Percentiles rank a stretch among this genome's conserved stretches.
phyloP scores from a whole-genome alignment of 2,888 invertebrate species.

The Operophtera brumata region DNA sequence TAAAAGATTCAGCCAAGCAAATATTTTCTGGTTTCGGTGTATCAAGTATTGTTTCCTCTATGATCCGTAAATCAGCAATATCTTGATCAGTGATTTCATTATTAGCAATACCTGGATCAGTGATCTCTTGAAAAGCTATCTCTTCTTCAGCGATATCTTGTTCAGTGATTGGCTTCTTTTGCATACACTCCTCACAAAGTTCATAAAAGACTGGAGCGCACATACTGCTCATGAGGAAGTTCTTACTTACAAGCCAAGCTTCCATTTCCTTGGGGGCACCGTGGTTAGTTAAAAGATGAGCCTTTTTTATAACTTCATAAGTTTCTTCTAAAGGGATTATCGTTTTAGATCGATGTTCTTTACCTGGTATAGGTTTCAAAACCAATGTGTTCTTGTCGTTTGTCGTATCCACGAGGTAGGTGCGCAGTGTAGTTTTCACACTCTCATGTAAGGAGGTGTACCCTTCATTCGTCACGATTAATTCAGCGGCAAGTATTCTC shows the following conservation, averaged over 20 bases:
- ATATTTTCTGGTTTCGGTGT: background rate
- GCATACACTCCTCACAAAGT: conserved; percentile 6
- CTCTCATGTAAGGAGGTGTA: conserved; percentile 10
- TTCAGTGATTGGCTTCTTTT: background rate
- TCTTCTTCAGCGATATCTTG: background rate
- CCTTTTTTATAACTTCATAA: conserved; percentile 2
- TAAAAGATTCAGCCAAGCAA: background rate
- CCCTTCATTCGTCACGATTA: background rate
- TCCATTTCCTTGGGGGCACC: conserved; percentile 12
- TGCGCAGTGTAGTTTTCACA: conserved; percentile 8
- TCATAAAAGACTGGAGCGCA: conserved; percentile 5
- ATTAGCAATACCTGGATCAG: too few relatives aligned
- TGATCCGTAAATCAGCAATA: too few relatives aligned
- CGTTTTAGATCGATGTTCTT: conserved; percentile 4
- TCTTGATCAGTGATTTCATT: too few relatives aligned
- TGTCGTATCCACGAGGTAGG: conserved; percentile 2
- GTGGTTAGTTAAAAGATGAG: conserved; percentile 17
- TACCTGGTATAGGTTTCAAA: conserved; percentile 9
- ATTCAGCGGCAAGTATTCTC: conserved; percentile 10
- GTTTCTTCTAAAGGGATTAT: conserved; percentile 20
- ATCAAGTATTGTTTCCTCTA: background rate
- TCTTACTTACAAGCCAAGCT: conserved; percentile 7
- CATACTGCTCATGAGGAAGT: conserved; percentile 2
- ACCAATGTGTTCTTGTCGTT: background rate
- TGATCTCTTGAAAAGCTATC: background rate